Evolutionary conservation across 2,797 vertebrate species (phyloP), one percentile per base, ranked within the genome.

Genomic region (Neosilurus hyrtlii): DNA sequence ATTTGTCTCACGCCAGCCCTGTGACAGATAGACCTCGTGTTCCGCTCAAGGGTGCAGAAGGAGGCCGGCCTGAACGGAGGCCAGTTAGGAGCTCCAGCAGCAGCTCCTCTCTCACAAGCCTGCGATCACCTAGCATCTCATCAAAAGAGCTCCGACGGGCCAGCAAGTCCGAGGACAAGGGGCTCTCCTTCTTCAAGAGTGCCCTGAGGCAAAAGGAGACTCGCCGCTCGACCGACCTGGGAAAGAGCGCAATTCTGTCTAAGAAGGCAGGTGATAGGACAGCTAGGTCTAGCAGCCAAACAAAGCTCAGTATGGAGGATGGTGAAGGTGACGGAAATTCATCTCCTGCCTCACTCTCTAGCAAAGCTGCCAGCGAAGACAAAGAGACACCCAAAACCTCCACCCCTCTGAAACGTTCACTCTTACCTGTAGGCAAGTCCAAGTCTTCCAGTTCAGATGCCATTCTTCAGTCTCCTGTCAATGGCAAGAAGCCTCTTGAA

Each of bases 121-220:
- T 99, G 87, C 95, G 96, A 6, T 97, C 97, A 0, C 96, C 96
- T 1, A 95, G 93, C 0, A 85, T 91, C 0, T 94, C 92, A 0
- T 79, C 90, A 4, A 94, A 93, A 18, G 95, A 95, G 12, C 85
- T 97, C 82, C 96, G 96, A 89, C 94, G 96, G 72, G 92, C 95
- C 92, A 96, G 96, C 92, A 98, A 96, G 85, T 96, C 96, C 0
- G 98, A 99, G 79, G 97, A 99, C 65, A 99, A 98, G 78, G 98
- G 97, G 0, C 89, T 99, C 88, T 99, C 97, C 3, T 99, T 99
- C 91, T 97, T 99, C 88, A 97, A 96, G 88, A 96, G 95, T 0
- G 97, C 98, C 80, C 93, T 99, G 71, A 93, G 98, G 79, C 97
- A 99, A 91, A 96, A 97, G 89, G 98, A 99, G 87, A 96, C 94